A percentile compares a stretch with the other conserved stretches of the same genome.
Evolutionary conservation across 2,888 invertebrate genomes (phyloP).

Genomic region (Ormyrus rosae): DNA sequence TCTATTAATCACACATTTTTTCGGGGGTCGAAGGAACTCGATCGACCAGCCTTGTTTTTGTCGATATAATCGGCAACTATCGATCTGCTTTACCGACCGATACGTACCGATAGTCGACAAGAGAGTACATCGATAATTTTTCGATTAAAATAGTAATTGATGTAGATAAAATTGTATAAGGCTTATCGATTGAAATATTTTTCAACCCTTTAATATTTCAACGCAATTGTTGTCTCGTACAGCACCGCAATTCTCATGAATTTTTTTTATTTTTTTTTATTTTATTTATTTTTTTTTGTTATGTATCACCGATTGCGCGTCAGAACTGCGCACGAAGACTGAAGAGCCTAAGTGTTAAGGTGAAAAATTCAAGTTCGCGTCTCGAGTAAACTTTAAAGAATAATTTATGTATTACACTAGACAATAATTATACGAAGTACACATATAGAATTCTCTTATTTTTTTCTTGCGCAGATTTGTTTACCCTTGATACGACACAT

Average conservation of each 20-base stretch:
- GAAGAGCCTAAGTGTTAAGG: slow-evolving; percentile 4
- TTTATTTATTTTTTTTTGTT: slow-evolving; percentile 33
- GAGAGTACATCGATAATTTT: slow-evolving; percentile 42
- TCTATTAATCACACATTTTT: slow-evolving; percentile 54
- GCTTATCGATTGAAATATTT: slow-evolving; percentile 52
- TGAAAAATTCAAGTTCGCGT: slow-evolving; percentile 42
- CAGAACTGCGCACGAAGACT: slow-evolving; percentile 8
- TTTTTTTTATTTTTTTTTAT: slow-evolving; percentile 5
- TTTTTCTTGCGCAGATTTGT: slow-evolving; percentile 31
- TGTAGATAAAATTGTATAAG: slow-evolving; percentile 54
- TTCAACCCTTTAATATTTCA: slow-evolving; percentile 33
- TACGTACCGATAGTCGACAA: slow-evolving; percentile 20
- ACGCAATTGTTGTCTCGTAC: slow-evolving; percentile 38
- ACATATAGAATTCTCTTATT: slow-evolving; percentile 40
- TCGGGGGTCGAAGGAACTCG: slow-evolving; percentile 48
- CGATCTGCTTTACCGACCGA: not conserved
- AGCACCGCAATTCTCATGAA: slow-evolving; percentile 44
- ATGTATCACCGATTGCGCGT: slow-evolving; percentile 25
- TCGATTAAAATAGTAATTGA: slow-evolving; percentile 53
- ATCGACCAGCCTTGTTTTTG: slow-evolving; percentile 45
- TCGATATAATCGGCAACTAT: slow-evolving; percentile 26
- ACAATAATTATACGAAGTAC: slow-evolving; percentile 34
- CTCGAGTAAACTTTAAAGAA: slow-evolving; percentile 50
- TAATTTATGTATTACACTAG: slow-evolving; percentile 40
- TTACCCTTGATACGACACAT: slow-evolving; percentile 48